phyloP scores from a whole-genome alignment of 1,140 invertebrate species.

The Asbolus verrucosus region DNA sequence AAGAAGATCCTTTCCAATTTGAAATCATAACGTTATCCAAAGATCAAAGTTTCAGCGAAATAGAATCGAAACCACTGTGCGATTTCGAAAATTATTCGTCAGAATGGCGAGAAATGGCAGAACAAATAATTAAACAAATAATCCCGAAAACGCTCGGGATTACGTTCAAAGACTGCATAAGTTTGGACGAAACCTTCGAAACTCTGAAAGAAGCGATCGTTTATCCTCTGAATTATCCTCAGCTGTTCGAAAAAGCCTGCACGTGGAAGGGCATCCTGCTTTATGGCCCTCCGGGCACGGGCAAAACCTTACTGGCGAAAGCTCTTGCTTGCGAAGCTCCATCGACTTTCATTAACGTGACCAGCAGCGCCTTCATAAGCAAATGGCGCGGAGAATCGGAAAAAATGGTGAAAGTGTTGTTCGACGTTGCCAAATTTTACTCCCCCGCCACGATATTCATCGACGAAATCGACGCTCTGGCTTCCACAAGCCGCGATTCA shows the following conservation, averaged over 20 bases:
- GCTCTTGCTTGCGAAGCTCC: slow-evolving; percentile 87
- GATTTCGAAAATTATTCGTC: slow-evolving; percentile 63
- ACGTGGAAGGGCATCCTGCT: slow-evolving; percentile 89
- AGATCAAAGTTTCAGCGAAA: background rate
- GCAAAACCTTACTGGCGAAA: slow-evolving; percentile 91
- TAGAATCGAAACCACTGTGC: slow-evolving; percentile 50
- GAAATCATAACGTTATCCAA: slow-evolving; percentile 50
- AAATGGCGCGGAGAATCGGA: slow-evolving; percentile 97
- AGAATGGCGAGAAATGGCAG: slow-evolving; percentile 70
- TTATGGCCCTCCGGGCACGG: slow-evolving; percentile 87
- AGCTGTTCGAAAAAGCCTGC: slow-evolving; percentile 82
- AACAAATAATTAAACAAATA: slow-evolving; percentile 75
- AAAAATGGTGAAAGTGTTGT: slow-evolving; percentile 89
- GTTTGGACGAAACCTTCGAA: slow-evolving; percentile 83
- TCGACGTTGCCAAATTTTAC: slow-evolving; percentile 85
- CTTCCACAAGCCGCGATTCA: slow-evolving; percentile 76
- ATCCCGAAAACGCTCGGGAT: slow-evolving; percentile 69
- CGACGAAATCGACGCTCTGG: slow-evolving; percentile 94
- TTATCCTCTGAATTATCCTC: slow-evolving; percentile 87
- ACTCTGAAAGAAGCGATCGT: slow-evolving; percentile 91
- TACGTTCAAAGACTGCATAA: slow-evolving; percentile 80
- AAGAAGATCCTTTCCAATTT: slow-evolving; percentile 53
- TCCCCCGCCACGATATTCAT: slow-evolving; percentile 96
- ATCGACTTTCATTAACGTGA: slow-evolving; percentile 93
- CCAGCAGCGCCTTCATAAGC: slow-evolving; percentile 87